phyloP scores from a whole-genome alignment of 1,140 invertebrate species.

The Plutomurus gul region DNA sequence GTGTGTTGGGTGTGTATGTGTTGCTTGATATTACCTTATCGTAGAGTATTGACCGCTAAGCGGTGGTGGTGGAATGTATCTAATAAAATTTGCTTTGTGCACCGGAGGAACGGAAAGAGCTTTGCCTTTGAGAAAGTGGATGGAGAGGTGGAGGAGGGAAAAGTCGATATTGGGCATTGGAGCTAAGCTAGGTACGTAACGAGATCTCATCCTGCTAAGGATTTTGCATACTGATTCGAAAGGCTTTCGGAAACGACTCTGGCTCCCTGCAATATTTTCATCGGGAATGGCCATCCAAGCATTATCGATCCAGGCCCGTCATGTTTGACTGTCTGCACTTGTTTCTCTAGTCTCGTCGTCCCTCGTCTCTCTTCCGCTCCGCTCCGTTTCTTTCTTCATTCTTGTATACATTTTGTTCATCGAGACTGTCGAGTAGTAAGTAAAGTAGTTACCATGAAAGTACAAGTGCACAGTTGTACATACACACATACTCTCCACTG shows the following conservation, averaged over 20 bases:
- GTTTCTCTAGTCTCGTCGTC: slow-evolving; percentile 34
- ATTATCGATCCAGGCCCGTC: slow-evolving; percentile 43
- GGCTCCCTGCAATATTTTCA: slow-evolving; percentile 47
- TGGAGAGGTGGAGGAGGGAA: slow-evolving; percentile 28
- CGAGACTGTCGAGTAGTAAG: not conserved
- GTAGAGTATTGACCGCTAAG: slow-evolving; percentile 44
- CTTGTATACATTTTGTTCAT: slow-evolving; percentile 24
- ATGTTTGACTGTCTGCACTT: slow-evolving; percentile 42
- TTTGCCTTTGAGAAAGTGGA: slow-evolving; percentile 20
- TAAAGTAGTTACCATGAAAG: slow-evolving; percentile 21
- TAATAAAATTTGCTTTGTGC: slow-evolving; percentile 51
- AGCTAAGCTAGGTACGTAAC: slow-evolving; percentile 39
- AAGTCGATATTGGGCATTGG: slow-evolving; percentile 42
- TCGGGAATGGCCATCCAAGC: slow-evolving; percentile 38
- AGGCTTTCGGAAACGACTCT: slow-evolving; percentile 42
- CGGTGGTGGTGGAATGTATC: slow-evolving; percentile 45
- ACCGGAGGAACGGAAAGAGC: slow-evolving; percentile 27
- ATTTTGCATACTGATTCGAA: slow-evolving; percentile 51
- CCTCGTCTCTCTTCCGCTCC: slow-evolving; percentile 27
- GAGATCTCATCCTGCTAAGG: slow-evolving; percentile 47
- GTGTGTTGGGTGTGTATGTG: slow-evolving; percentile 11
- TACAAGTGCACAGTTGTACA: not conserved
- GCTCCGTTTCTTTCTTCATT: slow-evolving; percentile 10
- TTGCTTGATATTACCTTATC: slow-evolving; percentile 32
- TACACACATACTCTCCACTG: not conserved